Evolutionary conservation across 2,797 vertebrate genomes (phyloP), one percentile per base, ranked within the genome.

Genomic region (Paramormyrops hopkinsi): DNA sequence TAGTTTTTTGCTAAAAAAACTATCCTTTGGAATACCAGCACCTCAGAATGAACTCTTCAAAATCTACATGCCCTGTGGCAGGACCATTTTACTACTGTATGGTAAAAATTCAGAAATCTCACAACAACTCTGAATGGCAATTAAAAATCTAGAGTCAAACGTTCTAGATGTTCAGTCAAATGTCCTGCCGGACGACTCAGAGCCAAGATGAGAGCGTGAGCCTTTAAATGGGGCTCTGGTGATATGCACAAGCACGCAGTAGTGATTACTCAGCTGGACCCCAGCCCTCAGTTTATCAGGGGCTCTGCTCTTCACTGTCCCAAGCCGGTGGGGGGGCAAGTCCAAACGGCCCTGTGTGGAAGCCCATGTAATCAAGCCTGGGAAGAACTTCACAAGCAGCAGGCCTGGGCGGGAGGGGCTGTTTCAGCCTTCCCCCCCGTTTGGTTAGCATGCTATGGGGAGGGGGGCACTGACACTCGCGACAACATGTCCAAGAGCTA

Each of bases 261-360:
- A 56, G 53, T 84, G 88, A 85, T 89, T 65, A 85, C 22, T 50
- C n/a, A 22, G 17, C 82, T 50, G 54, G 79, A 89, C 79, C 79
- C 76, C 41, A 84, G n/a, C 88, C 88, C 19, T 17, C 88, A 9
- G 29, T 76, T 4, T 69, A 69, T 69, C 62, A 69, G 62, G 25
- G 29, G 25, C 11, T 69, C 62, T 41, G 65, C 48, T 54, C 44
- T 50, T 48, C 88, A 44, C 0, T 88, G 90, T 91, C 88, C 76
- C 33, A 89, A 89, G 37, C 88, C 50, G 88, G 90, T 90, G 87
- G 86, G 76, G 86, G 76, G 86, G 41, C 56, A 91, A 89, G 89
- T 86, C 86, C 29, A 46, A 89, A 89, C 69, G 88, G 84, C 82
- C 90, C 46, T 69, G 46, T 17, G 25, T 14, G 17, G 48, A 56